phyloP scores from a whole-genome alignment of 1,140 invertebrate genomes.

The Choristoneura fumiferana region DNA sequence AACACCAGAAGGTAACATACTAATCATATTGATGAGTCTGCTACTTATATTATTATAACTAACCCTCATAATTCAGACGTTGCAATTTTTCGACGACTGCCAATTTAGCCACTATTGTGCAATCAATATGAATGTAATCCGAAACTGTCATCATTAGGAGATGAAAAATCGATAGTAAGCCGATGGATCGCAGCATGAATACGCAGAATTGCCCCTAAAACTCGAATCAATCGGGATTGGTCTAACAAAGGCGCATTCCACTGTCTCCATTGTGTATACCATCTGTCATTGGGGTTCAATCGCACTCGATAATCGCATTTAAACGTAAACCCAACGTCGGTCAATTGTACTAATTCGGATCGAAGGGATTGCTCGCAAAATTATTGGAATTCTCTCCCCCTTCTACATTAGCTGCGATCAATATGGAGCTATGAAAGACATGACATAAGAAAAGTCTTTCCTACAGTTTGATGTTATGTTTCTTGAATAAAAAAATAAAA shows the following conservation, averaged over 20 bases:
- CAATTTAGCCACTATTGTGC: constrained; percentile 24
- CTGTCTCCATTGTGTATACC: constrained; percentile 51
- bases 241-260: constrained; percentile 53
- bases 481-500: too few species aligned
- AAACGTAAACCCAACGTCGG: constrained; percentile 35
- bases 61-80: background rate
- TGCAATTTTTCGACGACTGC: constrained; percentile 4
- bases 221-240: constrained; percentile 47
- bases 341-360: constrained; percentile 45
- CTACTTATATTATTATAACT: too few species aligned
- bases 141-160: constrained; percentile 39
- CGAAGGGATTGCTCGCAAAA: background rate
- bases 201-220: constrained; percentile 62
- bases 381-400: too few species aligned
- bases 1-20: too few species aligned
- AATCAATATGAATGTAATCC: constrained; percentile 37
- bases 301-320: constrained; percentile 54
- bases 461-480: too few species aligned
- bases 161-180: constrained; percentile 45
- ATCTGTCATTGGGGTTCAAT: constrained; percentile 66
- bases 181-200: constrained; percentile 47
- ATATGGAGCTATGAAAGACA: too few species aligned
- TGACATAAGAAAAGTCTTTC: too few species aligned
- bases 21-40: too few species aligned
- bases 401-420: too few species aligned